Evolutionary conservation across 1,140 invertebrate genomes (phyloP).

Genomic region (Rhagoletis pomonella): DNA sequence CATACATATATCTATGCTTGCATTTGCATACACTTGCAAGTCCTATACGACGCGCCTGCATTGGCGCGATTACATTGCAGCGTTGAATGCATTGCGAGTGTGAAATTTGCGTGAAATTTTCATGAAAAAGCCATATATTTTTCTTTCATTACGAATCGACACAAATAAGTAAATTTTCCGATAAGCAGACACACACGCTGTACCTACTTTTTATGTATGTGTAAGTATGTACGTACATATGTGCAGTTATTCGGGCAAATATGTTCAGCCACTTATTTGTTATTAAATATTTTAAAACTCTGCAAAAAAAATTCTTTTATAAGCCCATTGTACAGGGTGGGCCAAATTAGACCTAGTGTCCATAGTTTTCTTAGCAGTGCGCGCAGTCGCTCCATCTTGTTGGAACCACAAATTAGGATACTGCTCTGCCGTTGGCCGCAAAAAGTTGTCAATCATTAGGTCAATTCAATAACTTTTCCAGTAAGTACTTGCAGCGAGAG

Average conservation of each 20-base stretch:
- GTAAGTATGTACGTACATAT: not conserved
- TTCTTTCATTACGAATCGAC: not conserved
- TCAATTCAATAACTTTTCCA: too few relatives aligned
- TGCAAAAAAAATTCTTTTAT: not conserved
- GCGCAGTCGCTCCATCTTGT: too few relatives aligned
- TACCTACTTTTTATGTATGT: too few relatives aligned
- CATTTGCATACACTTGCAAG: not conserved
- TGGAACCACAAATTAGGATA: too few relatives aligned
- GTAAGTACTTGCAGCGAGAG: too few relatives aligned
- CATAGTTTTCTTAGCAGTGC: too few relatives aligned
- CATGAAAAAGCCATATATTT: slow-evolving; percentile 32
- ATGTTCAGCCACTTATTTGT: not conserved
- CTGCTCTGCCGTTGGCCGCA: too few relatives aligned
- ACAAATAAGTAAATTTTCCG: not conserved
- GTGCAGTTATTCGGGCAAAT: not conserved
- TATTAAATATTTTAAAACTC: not conserved
- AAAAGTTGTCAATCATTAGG: too few relatives aligned
- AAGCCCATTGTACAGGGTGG: too few relatives aligned
- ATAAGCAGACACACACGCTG: not conserved
- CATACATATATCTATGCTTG: not conserved
- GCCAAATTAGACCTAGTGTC: too few relatives aligned
- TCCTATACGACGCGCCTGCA: not conserved
- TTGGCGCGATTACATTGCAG: slow-evolving; percentile 4
- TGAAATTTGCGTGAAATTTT: slow-evolving; percentile 38
- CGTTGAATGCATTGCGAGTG: slow-evolving; percentile 8